Conservation (phyloP, 2,888 invertebrate species). For the Marronus borbonicus region DNA sequence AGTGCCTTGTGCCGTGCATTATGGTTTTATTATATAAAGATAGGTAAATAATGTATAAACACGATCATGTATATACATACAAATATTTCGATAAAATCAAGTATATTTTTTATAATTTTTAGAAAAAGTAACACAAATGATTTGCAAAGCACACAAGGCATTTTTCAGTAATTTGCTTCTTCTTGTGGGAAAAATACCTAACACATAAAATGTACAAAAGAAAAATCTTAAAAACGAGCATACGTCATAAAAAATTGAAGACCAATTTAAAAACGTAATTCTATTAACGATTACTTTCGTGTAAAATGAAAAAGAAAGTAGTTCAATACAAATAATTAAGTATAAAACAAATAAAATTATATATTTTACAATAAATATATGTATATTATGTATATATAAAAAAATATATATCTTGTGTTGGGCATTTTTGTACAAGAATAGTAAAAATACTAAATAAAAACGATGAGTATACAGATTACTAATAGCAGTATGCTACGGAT, state of each 20-base stretch:
- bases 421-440: constrained; percentile 50
- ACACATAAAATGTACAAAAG: constrained; percentile 46
- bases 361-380: constrained; percentile 45
- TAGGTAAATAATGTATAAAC: constrained; percentile 48
- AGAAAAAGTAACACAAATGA: constrained; percentile 25
- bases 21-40: constrained; percentile 39
- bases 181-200: constrained; percentile 51
- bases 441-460: constrained; percentile 52
- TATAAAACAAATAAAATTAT: constrained; percentile 44
- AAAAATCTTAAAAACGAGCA: background rate
- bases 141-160: constrained; percentile 51
- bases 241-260: too few species aligned
- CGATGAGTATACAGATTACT: constrained; percentile 56
- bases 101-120: constrained; percentile 19
- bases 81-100: constrained; percentile 1
- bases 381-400: constrained; percentile 42
- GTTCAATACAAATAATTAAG: constrained; percentile 32
- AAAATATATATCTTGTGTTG: constrained; percentile 48
- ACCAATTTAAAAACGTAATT: too few species aligned
- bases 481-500: constrained; percentile 56
- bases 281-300: background rate
- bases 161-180: constrained; percentile 29
- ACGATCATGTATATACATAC: constrained; percentile 14
- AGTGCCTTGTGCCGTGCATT: constrained; percentile 52
- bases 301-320: constrained; percentile 7